Conservation (phyloP, 2,888 invertebrate species). For the Sphaeridia pumilis region DNA sequence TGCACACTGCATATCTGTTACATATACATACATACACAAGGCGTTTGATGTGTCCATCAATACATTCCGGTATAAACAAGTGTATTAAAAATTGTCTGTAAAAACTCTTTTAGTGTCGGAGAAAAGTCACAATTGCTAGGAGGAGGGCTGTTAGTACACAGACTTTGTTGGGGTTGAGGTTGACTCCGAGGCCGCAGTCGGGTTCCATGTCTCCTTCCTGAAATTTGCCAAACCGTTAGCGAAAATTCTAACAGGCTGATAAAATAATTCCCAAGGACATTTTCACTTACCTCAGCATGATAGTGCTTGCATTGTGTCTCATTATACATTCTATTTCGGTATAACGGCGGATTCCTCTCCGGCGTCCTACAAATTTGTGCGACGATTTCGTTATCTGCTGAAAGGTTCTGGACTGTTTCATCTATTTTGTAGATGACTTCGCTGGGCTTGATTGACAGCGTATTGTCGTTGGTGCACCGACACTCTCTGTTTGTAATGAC, state of each 20-base stretch:
- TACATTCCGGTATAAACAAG: no score
- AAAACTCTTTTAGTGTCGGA: no score
- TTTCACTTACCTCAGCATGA: slow-evolving; percentile 11
- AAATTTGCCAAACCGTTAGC: not conserved
- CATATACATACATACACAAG: no score
- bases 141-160: no score
- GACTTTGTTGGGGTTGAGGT: slow-evolving; percentile 1
- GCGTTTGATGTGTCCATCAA: no score
- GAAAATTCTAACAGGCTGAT: not conserved
- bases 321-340: slow-evolving; percentile 23
- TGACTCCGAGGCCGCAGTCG: slow-evolving; percentile 15
- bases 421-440: slow-evolving; percentile 22
- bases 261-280: not conserved
- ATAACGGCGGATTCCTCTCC: slow-evolving; percentile 17
- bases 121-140: no score
- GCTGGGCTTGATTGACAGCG: slow-evolving; percentile 20
- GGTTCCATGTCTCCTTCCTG: slow-evolving; percentile 15
- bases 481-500: slow-evolving; percentile 58
- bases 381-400: slow-evolving; percentile 15
- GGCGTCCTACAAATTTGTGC: slow-evolving; percentile 24
- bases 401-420: slow-evolving; percentile 9
- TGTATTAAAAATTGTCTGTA: no score
- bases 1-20: no score
- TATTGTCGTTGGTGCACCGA: slow-evolving; percentile 24
- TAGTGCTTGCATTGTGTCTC: slow-evolving; percentile 14